phyloP scores from a whole-genome alignment of 2,797 vertebrate genomes.

The Halcyon badia region DNA sequence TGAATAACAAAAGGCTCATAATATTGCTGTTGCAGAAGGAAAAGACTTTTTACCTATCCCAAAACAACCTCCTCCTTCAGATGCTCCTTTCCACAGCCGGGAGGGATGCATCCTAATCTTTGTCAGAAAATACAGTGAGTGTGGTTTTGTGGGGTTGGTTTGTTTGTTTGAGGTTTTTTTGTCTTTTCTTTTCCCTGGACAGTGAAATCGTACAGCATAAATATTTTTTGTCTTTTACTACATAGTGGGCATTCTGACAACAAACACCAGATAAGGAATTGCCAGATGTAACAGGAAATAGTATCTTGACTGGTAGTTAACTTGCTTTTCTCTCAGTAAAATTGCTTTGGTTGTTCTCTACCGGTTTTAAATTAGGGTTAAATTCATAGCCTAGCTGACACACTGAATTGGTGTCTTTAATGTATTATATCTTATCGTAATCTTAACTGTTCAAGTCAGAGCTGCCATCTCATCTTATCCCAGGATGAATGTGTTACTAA shows the following conservation, averaged over 20 bases:
- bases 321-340: background rate
- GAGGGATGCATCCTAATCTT: background rate
- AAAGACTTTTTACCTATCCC: background rate
- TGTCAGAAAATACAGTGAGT: background rate
- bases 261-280: background rate
- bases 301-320: background rate
- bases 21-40: background rate
- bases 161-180: background rate
- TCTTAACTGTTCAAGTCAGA: background rate
- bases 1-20: background rate
- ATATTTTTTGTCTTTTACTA: background rate
- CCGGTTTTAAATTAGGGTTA: background rate
- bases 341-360: background rate
- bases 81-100: rapidly evolving
- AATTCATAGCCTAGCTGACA: background rate
- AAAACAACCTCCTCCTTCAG: background rate
- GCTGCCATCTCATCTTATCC: background rate
- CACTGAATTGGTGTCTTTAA: background rate
- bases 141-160: background rate
- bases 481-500: background rate
- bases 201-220: background rate
- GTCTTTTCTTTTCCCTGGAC: rapidly evolving
- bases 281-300: background rate
- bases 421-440: background rate
- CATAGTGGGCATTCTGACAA: background rate